A percentile compares a stretch with the other conserved stretches of the same genome.
phyloP scores from a whole-genome alignment of 2,113 vertebrate species.

The Danio rerio region GRCz12tu NC_133195.1:6306501-6307000 shows the following conservation, averaged over 20 bases:
- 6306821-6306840: slow-evolving; percentile 43
- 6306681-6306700: slow-evolving; percentile 12
- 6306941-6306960: slow-evolving; percentile 40
- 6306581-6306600: not conserved
- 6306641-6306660: not conserved
- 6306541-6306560: slow-evolving; percentile 14
- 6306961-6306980: slow-evolving; percentile 48
- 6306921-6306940: slow-evolving; percentile 46
- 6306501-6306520: not conserved
- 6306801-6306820: not conserved
- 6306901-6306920: not conserved
- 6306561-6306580: not conserved
- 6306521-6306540: slow-evolving; percentile 5
- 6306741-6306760: not conserved
- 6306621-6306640: slow-evolving; percentile 1
- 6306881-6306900: slow-evolving; percentile 3
- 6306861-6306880: not conserved
- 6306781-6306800: slow-evolving; percentile 27
- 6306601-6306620: slow-evolving; percentile 17
- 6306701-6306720: not conserved
- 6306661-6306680: not conserved
- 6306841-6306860: slow-evolving; percentile 47
- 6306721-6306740: not conserved
- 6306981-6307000: slow-evolving; percentile 63
- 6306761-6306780: not conserved